phyloP scores from a whole-genome alignment of 2,888 invertebrate genomes.

The Drosophila multiciliata region DNA sequence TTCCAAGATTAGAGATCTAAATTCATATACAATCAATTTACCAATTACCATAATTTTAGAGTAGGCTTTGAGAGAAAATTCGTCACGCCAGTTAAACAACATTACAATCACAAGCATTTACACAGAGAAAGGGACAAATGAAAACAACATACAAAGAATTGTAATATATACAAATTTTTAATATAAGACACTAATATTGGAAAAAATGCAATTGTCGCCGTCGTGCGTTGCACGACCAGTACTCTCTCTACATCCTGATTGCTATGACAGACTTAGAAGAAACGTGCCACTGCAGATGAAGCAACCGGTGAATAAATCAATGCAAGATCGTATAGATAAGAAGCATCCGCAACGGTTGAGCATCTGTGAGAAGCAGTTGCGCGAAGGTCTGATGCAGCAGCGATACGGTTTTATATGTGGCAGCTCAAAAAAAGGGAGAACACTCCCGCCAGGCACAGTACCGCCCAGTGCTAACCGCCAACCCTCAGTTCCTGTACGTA shows the following conservation, averaged over 20 bases:
- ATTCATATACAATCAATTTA: too few species aligned
- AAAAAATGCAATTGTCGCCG: conserved; percentile 44
- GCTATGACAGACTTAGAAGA: conserved; percentile 51
- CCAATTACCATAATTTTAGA: too few species aligned
- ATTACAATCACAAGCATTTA: too few species aligned
- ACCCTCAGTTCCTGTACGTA: background rate
- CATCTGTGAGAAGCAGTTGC: conserved; percentile 42
- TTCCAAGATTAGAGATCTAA: too few species aligned
- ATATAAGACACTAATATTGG: too few species aligned
- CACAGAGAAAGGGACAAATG: too few species aligned
- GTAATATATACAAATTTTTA: too few species aligned
- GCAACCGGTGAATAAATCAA: conserved; percentile 17
- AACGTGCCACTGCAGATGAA: conserved; percentile 49
- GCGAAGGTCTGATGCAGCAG: conserved; percentile 35
- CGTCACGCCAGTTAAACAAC: too few species aligned
- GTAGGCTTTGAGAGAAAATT: too few species aligned
- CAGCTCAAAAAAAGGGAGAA: background rate
- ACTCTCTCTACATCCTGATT: conserved; percentile 47
- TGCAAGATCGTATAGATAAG: conserved; percentile 3
- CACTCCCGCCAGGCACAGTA: conserved; percentile 63
- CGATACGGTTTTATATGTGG: background rate
- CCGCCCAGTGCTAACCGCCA: conserved; percentile 17
- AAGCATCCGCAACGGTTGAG: conserved; percentile 4
- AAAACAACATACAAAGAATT: too few species aligned
- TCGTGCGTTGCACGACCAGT: conserved; percentile 47